A percentile compares a stretch with the other conserved stretches of the same genome.
phyloP scores from a whole-genome alignment of 2,797 vertebrate genomes.

The Balearica regulorum region DNA sequence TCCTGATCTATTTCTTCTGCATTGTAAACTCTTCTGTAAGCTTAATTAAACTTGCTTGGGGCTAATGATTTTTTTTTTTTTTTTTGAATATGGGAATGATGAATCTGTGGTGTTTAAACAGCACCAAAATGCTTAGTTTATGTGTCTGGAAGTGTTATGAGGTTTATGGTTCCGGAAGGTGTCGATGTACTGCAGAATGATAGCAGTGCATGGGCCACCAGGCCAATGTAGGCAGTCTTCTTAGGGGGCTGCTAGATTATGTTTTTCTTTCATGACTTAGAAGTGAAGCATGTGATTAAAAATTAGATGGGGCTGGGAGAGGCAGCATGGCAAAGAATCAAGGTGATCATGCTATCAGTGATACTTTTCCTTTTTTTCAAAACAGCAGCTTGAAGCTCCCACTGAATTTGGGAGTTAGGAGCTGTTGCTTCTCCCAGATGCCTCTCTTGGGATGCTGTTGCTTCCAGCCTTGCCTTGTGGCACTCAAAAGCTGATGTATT shows the following conservation, averaged over 20 bases:
- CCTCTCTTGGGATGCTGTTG: background rate
- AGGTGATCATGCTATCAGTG: background rate
- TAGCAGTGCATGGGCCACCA: background rate
- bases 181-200: no score
- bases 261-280: background rate
- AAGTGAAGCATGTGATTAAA: background rate
- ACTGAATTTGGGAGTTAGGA: background rate
- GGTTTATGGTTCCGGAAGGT: background rate
- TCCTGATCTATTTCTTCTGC: slow-evolving; percentile 40
- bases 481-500: background rate
- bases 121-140: background rate
- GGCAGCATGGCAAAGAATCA: background rate
- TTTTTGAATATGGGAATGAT: background rate
- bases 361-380: background rate
- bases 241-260: background rate
- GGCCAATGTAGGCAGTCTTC: background rate
- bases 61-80: slow-evolving; percentile 25
- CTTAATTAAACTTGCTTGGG: slow-evolving; percentile 40
- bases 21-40: slow-evolving; percentile 14
- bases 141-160: background rate
- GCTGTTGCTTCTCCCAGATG: background rate
- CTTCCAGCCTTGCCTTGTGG: background rate
- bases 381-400: background rate
- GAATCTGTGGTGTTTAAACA: background rate
- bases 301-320: background rate